A percentile compares a stretch with the other conserved stretches of the same genome.
Conservation (phyloP, 2,797 vertebrate species). For the Sylvia borin region DNA sequence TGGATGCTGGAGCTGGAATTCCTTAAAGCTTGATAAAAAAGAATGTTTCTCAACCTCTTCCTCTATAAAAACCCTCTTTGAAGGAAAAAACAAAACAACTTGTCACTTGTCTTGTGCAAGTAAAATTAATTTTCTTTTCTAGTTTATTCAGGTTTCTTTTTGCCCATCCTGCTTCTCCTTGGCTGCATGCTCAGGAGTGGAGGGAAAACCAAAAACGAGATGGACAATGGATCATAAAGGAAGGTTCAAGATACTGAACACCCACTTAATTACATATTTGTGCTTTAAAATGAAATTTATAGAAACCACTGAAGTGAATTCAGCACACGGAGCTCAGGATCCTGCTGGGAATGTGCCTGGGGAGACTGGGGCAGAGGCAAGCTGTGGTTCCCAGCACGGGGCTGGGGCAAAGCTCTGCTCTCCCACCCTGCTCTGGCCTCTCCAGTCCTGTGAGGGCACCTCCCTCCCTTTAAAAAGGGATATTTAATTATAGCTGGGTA, state of each 20-base stretch:
- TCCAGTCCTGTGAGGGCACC: conserved; percentile 20
- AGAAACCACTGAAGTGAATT: neutral
- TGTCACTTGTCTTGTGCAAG: neutral
- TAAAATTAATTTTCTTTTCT: neutral
- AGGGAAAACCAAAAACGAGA: neutral
- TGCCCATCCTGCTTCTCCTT: neutral
- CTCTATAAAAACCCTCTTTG: neutral
- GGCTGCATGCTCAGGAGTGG: neutral
- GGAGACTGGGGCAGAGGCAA: neutral
- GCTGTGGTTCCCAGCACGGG: neutral
- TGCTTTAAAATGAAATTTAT: neutral
- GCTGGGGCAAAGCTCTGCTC: neutral
- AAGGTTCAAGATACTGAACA: neutral
- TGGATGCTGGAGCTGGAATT: neutral
- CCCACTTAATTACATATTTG: neutral
- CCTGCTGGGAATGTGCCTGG: neutral
- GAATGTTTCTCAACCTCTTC: neutral
- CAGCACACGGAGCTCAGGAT: neutral
- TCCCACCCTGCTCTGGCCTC: conserved; percentile 60
- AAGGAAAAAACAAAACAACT: neutral
- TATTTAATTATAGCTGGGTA: conserved; percentile 73
- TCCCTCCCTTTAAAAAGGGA: conserved; percentile 66
- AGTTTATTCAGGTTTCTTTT: neutral
- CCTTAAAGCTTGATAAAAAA: neutral
- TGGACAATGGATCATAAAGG: neutral